Percentiles rank a stretch among this genome's conserved stretches.
Evolutionary conservation across 2,888 invertebrate species (phyloP).

Genomic region (Thereva nobilitata): DNA sequence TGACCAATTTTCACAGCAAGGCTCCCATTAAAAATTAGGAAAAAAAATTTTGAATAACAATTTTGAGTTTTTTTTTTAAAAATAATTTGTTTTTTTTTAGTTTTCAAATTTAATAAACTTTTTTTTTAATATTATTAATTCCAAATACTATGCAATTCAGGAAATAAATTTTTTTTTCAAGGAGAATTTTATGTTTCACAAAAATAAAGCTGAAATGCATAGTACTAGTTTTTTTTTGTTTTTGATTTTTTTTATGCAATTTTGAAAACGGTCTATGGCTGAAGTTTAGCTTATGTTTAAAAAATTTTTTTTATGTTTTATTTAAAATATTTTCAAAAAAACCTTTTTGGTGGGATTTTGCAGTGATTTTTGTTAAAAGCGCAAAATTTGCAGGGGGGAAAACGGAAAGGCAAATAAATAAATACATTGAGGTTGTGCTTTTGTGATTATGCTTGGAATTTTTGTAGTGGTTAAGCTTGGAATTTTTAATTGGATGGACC

Average conservation of each 20-base stretch:
- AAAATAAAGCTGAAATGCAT: slow-evolving; percentile 41
- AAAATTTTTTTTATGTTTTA: background rate
- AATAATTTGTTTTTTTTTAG: too few species aligned
- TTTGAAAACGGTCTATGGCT: slow-evolving; percentile 7
- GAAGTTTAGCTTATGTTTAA: too few species aligned
- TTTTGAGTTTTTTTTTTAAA: slow-evolving; percentile 9
- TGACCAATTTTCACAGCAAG: slow-evolving; percentile 24
- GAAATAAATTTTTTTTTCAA: slow-evolving; percentile 29
- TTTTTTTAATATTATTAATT: slow-evolving; percentile 3
- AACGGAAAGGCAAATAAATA: too few species aligned
- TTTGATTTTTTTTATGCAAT: slow-evolving; percentile 11
- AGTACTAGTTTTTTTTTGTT: slow-evolving; percentile 12
- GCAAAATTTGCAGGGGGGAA: too few species aligned
- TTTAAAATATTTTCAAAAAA: background rate
- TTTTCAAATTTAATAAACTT: background rate
- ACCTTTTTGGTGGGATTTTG: too few species aligned
- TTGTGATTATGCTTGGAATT: too few species aligned
- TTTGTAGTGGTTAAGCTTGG: too few species aligned
- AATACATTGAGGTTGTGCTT: too few species aligned
- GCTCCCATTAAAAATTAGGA: slow-evolving; percentile 2
- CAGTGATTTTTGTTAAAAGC: too few species aligned
- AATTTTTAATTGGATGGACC: too few species aligned
- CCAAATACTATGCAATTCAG: slow-evolving; percentile 36
- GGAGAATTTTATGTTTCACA: slow-evolving; percentile 35
- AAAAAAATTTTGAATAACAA: background rate